A percentile compares a stretch with the other conserved stretches of the same genome.
These are phyloP conservation scores for Argyrosomus regius DNA, from an alignment of 2,797 vertebrate genomes.

Conservation along the genomic window DNA sequence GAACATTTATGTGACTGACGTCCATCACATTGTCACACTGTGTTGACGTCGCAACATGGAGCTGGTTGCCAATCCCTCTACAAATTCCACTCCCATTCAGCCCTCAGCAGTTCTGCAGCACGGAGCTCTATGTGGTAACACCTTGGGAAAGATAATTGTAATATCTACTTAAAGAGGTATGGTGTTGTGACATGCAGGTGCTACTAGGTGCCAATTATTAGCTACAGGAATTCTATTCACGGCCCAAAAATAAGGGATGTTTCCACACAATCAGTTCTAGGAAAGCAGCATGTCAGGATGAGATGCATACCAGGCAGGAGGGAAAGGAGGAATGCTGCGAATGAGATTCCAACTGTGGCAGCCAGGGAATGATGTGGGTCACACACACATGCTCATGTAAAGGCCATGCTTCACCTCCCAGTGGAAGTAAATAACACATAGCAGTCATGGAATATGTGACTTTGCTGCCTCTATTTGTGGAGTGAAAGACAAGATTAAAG, in stretches of 20 bases:
- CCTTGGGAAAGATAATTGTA: conserved; percentile 2
- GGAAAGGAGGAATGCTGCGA: conserved; percentile 50
- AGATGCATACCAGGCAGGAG: conserved; percentile 34
- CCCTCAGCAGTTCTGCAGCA: not conserved
- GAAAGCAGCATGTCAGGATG: conserved; percentile 24
- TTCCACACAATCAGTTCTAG: conserved; percentile 18
- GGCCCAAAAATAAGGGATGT: conserved; percentile 4
- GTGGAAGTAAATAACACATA: conserved; percentile 51
- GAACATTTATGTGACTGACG: conserved; percentile 34
- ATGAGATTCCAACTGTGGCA: conserved; percentile 42
- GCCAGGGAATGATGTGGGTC: conserved; percentile 34
- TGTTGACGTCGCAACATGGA: not conserved
- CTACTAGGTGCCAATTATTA: conserved; percentile 4
- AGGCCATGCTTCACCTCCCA: conserved; percentile 36
- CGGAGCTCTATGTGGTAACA: conserved; percentile 5
- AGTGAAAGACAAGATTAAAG: conserved; percentile 28
- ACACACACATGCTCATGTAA: conserved; percentile 33
- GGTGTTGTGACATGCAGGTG: conserved; percentile 11
- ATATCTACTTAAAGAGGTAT: conserved; percentile 9
- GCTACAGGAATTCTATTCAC: not conserved
- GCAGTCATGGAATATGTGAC: conserved; percentile 43
- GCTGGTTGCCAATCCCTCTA: not conserved
- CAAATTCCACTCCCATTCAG: conserved; percentile 20
- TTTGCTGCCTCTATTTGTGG: conserved; percentile 28
- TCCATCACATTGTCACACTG: conserved; percentile 31